Evolutionary conservation across 2,888 invertebrate genomes (phyloP).

Genomic region (Ectobius pallidus): DNA sequence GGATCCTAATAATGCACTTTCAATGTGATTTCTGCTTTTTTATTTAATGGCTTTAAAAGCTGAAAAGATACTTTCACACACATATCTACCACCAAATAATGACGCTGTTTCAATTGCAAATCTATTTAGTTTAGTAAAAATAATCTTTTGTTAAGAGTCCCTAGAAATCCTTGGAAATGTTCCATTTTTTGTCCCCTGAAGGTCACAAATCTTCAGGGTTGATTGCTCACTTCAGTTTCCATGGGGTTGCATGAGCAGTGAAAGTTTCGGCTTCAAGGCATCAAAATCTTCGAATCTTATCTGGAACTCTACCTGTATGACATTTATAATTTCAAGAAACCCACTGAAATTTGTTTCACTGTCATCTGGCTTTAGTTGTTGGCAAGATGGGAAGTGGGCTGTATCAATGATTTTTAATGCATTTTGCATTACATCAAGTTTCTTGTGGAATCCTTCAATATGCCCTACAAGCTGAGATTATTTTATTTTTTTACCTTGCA

Average conservation of each 20-base stretch:
- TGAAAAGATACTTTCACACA: background rate
- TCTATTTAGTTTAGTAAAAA: background rate
- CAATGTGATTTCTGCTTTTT: no score
- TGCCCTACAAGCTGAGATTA: background rate
- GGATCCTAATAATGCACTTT: no score
- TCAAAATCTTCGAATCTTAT: no score
- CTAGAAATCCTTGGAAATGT: background rate
- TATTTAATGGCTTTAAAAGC: background rate
- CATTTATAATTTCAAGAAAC: no score
- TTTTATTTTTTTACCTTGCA: background rate
- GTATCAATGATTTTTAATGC: background rate
- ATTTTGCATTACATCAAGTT: slow-evolving; percentile 1
- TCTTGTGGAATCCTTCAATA: background rate
- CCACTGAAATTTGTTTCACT: background rate
- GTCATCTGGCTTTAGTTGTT: background rate
- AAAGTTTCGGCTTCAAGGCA: background rate
- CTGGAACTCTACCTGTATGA: no score
- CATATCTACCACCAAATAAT: background rate
- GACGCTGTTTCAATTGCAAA: background rate
- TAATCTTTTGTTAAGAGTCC: background rate
- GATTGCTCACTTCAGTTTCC: no score
- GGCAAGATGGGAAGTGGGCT: background rate
- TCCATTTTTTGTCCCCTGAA: background rate
- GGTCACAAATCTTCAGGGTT: background rate
- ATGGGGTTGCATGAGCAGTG: background rate